phyloP scores from a whole-genome alignment of 2,113 vertebrate genomes.

The Pipra filicauda region DNA sequence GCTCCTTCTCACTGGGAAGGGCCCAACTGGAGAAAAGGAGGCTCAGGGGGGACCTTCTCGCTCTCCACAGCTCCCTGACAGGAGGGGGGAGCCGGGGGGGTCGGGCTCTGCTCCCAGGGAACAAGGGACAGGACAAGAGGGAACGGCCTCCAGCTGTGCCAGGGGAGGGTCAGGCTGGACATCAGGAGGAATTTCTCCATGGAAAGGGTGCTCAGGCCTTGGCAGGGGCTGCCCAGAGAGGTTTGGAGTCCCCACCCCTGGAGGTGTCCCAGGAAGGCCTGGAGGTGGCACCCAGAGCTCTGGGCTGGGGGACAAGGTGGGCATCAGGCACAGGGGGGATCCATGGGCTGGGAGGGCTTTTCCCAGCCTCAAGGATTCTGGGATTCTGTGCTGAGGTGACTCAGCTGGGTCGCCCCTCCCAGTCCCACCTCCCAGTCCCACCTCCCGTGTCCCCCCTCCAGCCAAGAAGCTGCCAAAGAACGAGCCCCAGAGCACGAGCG shows the following conservation, averaged over 20 bases:
- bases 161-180: neutral
- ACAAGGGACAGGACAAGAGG: neutral
- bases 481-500: constrained; percentile 76
- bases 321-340: neutral
- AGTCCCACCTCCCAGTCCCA: neutral
- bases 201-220: neutral
- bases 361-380: neutral
- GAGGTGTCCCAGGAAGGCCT: neutral
- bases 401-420: neutral
- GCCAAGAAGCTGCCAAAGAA: constrained; percentile 87
- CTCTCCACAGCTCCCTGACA: neutral
- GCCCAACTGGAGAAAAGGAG: neutral
- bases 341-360: neutral
- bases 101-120: neutral
- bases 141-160: neutral
- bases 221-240: neutral
- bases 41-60: neutral
- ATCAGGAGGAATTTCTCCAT: neutral
- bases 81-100: neutral
- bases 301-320: neutral
- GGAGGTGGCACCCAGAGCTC: neutral
- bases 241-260: neutral
- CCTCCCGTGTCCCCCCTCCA: neutral
- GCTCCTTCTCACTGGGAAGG: neutral
- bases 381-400: neutral